Evolutionary conservation across 1,140 invertebrate species (phyloP), one percentile per base, ranked within the genome.

Genomic region (Sycobia sp.): DNA sequence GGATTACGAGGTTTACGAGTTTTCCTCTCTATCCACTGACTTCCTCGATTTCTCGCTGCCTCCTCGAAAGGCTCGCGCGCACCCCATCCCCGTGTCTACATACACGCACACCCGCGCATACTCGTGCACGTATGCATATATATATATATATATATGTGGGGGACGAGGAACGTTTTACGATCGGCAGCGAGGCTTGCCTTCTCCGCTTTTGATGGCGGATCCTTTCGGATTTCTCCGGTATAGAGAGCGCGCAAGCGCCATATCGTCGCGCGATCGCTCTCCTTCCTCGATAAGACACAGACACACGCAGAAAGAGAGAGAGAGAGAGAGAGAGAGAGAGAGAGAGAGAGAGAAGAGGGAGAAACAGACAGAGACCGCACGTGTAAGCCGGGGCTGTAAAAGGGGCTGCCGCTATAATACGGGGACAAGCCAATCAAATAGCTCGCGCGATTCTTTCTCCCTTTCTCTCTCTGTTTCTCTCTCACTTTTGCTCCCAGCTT

Each of bases 1-100:
- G 73, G 76, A 79, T 76, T 74, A 74, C 73, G 71, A 55, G 69
- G 66, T 79, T 79, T 78, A 79, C 67, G 74, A 73, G 71, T 66
- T 69, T 68, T 67, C n/a, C n/a, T n/a, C 55, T 66, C 38, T 66
- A 44, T 61, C 34, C 53, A 50, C 36, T 56, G 51, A 27, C 62
- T 62, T 63, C 43, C 69, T 65, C 51, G 44, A 47, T 32, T 39
- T 54, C 63, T 2, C 23, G 53, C 9, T 16, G 27, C 54, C 49
- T 60, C 29, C 51, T 41, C 57, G 13, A 34, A 59, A 29, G 34
- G 46, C 56, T 47, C 39, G 39, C 46, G 22, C 36, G n/a, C n/a
- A n/a, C n/a, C n/a, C n/a, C n/a, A n/a, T n/a, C n/a, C n/a, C n/a
- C n/a, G n/a, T n/a, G n/a, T n/a, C n/a, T n/a, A n/a, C n/a, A n/a